Conservation (phyloP, 1,140 invertebrate genomes). For the Bombus waltoni region DNA sequence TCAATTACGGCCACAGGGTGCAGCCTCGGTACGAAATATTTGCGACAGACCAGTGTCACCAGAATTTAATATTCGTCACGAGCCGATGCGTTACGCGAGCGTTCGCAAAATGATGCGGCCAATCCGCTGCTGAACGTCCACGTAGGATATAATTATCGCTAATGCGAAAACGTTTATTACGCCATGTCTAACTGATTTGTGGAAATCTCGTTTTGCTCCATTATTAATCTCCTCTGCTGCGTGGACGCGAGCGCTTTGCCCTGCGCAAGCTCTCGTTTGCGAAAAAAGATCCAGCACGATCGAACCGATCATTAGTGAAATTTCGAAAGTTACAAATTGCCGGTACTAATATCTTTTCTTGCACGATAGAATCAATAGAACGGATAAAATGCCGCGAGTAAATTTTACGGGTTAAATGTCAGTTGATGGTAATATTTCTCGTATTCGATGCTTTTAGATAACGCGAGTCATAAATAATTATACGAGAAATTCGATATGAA, state of each 20-base stretch:
- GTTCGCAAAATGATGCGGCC: background rate
- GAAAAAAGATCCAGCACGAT: background rate
- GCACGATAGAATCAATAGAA: no score
- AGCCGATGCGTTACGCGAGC: background rate
- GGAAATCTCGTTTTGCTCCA: background rate
- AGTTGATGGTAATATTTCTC: no score
- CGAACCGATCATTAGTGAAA: background rate
- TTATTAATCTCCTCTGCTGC: background rate
- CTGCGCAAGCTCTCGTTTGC: background rate
- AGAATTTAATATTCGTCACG: conserved; percentile 40
- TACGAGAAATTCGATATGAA: no score
- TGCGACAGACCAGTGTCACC: background rate
- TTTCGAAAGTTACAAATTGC: background rate
- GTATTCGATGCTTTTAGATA: no score
- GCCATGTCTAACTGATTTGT: background rate
- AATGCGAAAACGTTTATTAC: conserved; percentile 2
- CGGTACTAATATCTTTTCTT: no score
- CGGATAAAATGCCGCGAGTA: no score
- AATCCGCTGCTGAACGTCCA: background rate
- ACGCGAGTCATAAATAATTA: no score
- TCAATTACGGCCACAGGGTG: conserved; percentile 31
- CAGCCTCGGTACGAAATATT: background rate
- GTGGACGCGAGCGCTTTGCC: background rate
- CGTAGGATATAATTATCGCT: conserved; percentile 9
- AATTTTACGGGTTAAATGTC: no score